Percentiles rank a stretch among this genome's conserved stretches.
Conservation (phyloP, 2,797 vertebrate genomes). For the Kryptopterus vitreolus region DNA sequence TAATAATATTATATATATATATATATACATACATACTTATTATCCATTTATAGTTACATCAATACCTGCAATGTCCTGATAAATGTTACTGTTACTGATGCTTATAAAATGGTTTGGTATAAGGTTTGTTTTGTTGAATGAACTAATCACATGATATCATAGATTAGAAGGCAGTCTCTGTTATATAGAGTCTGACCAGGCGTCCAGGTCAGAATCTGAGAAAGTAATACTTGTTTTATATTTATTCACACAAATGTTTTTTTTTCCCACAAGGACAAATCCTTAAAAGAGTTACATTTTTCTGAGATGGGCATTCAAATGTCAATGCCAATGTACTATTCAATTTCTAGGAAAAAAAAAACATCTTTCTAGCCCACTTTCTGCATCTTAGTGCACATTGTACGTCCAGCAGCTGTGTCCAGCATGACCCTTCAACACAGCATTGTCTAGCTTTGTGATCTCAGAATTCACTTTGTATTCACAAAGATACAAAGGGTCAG, state of each 20-base stretch:
- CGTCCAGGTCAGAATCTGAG: background rate
- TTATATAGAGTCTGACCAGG: background rate
- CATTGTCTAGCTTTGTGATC: background rate
- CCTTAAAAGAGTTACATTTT: background rate
- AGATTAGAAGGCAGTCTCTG: background rate
- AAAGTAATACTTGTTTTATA: background rate
- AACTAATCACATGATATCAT: background rate
- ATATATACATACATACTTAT: too few relatives aligned
- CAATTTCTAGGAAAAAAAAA: background rate
- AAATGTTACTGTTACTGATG: background rate
- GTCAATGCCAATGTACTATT: background rate
- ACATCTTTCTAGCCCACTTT: background rate
- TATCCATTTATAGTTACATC: background rate
- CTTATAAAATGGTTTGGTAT: background rate
- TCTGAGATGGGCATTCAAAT: background rate
- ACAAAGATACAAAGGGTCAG: slow-evolving; percentile 1
- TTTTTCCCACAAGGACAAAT: background rate
- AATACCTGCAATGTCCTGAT: background rate
- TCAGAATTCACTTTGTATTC: background rate
- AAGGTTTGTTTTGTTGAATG: background rate
- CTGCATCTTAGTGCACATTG: background rate
- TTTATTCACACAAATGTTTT: background rate
- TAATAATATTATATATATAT: too few relatives aligned
- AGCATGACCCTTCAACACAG: background rate
- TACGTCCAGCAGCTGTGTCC: background rate